Evolutionary conservation across 1,140 invertebrate species (phyloP), one percentile per base, ranked within the genome.

Genomic region (Drosophila guanche): DNA sequence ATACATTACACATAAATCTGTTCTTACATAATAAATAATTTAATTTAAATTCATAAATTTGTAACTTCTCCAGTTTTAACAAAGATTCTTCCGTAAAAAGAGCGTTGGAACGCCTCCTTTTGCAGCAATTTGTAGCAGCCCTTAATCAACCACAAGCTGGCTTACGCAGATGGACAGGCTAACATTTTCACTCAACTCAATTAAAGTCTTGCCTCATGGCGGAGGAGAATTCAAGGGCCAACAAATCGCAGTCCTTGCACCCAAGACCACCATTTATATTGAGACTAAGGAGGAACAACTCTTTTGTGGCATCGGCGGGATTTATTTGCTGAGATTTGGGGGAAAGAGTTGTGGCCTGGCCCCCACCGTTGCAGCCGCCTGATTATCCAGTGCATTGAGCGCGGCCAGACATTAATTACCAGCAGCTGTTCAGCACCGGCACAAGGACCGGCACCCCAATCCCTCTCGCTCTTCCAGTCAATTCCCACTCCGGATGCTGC

Each of bases 311-410:
- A 70, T 63, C 79, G 41, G 53, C 50, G 40, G 72, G 83, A 86
- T 86, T 86, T 86, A 86, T 86, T 78, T 88, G 78, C 65, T 47
- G 81, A 86, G 81, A 88, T 88, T 88, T 76, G 33, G 59, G 76
- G 51, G 59, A 88, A 86, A 80, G 83, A 88, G 81, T 88, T 86
- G 72, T 59, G 62, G 81, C 72, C 66, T n/a, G n/a, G n/a, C n/a
- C 65, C 27, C 65, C 33, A 4, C 43, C 27, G 55, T 5, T 22
- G 33, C 66, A 59, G 79, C 75, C 70, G 70, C 78, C 60, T 69
- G 81, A 86, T 86, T 86, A 86, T 86, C 77, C 81, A 78, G 81
- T 86, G 81, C 81, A 86, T 86, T 86, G 81, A 86, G 78, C 83
- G 81, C 69, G 73, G 58, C 83, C 77, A 70, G 58, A 79, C 77